Conservation (phyloP, 2,113 vertebrate species). For the Dipodomys spectabilis region DNA sequence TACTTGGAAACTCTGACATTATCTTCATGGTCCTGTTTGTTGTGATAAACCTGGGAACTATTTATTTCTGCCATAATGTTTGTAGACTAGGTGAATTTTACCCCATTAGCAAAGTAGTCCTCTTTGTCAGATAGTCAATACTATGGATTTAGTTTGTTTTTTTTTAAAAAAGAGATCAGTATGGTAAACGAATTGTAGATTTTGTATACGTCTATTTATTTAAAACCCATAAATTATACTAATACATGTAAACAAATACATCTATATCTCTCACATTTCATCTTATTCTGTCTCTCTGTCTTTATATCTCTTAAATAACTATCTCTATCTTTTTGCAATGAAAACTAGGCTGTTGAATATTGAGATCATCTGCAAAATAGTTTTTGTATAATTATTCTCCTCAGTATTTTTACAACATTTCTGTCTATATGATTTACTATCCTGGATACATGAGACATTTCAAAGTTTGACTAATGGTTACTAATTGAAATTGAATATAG, state of each 20-base stretch:
- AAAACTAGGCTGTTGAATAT: background rate
- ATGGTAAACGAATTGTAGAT: conserved; percentile 4
- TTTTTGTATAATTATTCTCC: background rate
- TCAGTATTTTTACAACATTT: conserved; percentile 2
- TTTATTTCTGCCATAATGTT: background rate
- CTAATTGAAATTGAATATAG: conserved; percentile 12
- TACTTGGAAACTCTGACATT: background rate
- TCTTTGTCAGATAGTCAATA: background rate
- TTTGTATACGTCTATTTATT: background rate
- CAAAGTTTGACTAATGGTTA: background rate
- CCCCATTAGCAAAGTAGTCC: background rate
- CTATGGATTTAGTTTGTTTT: conserved; percentile 45
- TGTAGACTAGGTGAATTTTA: background rate
- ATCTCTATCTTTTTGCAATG: too few relatives aligned
- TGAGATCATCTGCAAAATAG: background rate
- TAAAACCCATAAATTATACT: background rate
- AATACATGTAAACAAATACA: background rate
- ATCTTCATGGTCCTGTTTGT: background rate
- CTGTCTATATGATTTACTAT: conserved; percentile 17
- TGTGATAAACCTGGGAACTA: background rate
- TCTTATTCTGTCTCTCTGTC: too few relatives aligned
- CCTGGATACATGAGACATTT: conserved; percentile 7
- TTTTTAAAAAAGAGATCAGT: background rate
- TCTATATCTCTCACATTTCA: too few relatives aligned
- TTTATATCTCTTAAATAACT: too few relatives aligned